phyloP scores from a whole-genome alignment of 2,888 invertebrate genomes.

The Zygothrica quintamaculata region DNA sequence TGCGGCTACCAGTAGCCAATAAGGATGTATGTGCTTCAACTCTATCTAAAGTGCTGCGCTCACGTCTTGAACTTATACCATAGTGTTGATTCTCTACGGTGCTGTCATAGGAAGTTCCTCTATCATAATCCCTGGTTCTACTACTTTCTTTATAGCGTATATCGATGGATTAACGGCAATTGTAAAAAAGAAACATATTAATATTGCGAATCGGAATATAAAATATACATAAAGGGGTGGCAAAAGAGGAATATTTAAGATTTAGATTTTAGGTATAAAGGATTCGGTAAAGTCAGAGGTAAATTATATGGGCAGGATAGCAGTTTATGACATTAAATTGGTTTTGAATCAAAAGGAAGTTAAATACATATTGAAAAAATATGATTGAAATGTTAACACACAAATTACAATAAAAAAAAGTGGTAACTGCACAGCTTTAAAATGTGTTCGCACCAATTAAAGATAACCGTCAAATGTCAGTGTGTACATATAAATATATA shows the following conservation, averaged over 20 bases:
- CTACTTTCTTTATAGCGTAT: constrained; percentile 56
- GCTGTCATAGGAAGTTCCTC: constrained; percentile 80
- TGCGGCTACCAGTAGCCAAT: constrained; percentile 60
- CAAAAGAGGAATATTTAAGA: background rate
- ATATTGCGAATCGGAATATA: background rate
- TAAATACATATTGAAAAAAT: background rate
- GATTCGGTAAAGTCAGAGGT: constrained; percentile 7
- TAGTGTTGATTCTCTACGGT: constrained; percentile 62
- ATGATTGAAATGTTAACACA: background rate
- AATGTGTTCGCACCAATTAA: constrained; percentile 6
- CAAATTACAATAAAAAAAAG: background rate
- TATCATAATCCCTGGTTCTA: constrained; percentile 72
- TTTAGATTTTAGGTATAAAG: background rate
- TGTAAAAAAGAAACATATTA: constrained; percentile 15
- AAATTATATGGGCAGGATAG: constrained; percentile 11
- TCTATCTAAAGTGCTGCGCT: constrained; percentile 64
- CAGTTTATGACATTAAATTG: background rate
- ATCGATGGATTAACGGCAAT: constrained; percentile 1
- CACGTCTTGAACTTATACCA: constrained; percentile 62
- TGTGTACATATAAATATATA: constrained; percentile 10
- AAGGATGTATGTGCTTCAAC: constrained; percentile 62
- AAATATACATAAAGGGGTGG: background rate
- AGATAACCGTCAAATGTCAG: background rate
- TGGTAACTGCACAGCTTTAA: constrained; percentile 8
- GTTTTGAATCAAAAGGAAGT: background rate